A percentile compares a stretch with the other conserved stretches of the same genome.
phyloP scores from a whole-genome alignment of 2,797 vertebrate genomes.

The Microctenopoma stevenorrisi region DNA sequence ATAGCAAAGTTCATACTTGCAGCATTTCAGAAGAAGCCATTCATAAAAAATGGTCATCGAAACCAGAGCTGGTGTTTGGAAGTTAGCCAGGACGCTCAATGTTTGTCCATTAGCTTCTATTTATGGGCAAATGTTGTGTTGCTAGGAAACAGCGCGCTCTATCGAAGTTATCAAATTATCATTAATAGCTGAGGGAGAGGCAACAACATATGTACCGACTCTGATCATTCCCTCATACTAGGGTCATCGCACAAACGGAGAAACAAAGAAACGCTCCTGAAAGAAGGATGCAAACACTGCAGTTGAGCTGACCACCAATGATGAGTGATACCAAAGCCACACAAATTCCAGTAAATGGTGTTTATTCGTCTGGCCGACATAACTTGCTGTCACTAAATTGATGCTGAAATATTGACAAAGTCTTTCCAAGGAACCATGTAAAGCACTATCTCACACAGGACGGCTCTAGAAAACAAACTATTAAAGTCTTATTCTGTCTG shows the following conservation, averaged over 20 bases:
- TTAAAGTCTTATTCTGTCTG: slow-evolving; percentile 78
- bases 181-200: slow-evolving; percentile 28
- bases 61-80: slow-evolving; percentile 60
- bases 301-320: slow-evolving; percentile 15
- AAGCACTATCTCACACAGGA: slow-evolving; percentile 69
- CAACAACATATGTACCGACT: slow-evolving; percentile 39
- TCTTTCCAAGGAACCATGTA: slow-evolving; percentile 46
- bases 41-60: slow-evolving; percentile 53
- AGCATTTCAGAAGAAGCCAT: slow-evolving; percentile 49
- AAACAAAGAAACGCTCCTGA: slow-evolving; percentile 27
- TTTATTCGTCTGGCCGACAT: slow-evolving; percentile 64
- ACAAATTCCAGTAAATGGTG: slow-evolving; percentile 59
- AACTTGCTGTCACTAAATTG: slow-evolving; percentile 65
- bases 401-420: slow-evolving; percentile 74
- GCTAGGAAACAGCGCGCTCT: slow-evolving; percentile 75
- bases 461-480: slow-evolving; percentile 64
- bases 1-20: slow-evolving; percentile 29
- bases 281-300: slow-evolving; percentile 28
- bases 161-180: slow-evolving; percentile 77
- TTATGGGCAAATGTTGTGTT: slow-evolving; percentile 82
- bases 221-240: slow-evolving; percentile 17
- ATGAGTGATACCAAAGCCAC: slow-evolving; percentile 36
- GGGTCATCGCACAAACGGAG: slow-evolving; percentile 11
- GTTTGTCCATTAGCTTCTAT: slow-evolving; percentile 78
- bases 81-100: slow-evolving; percentile 30